phyloP scores from a whole-genome alignment of 2,888 invertebrate genomes.

The Phyllotreta cruciferae region DNA sequence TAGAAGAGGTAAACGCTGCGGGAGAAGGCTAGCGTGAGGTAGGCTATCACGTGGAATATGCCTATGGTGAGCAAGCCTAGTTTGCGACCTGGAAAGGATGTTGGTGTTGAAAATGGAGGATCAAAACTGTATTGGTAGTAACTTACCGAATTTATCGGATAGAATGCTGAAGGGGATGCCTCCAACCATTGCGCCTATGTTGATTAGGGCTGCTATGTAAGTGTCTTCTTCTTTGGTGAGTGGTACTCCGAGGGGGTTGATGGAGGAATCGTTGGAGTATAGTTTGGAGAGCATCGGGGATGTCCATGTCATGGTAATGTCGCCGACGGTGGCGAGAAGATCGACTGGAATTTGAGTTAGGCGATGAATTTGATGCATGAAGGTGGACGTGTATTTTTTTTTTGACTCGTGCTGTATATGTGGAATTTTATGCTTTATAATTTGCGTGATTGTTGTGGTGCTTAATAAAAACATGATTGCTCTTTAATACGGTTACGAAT shows the following conservation, averaged over 20 bases:
- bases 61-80: conserved; percentile 67
- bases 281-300: conserved; percentile 47
- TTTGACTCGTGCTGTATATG: too few relatives aligned
- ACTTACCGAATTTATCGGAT: conserved; percentile 68
- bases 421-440: too few relatives aligned
- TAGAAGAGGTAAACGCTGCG: conserved; percentile 48
- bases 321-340: conserved; percentile 46
- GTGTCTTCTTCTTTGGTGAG: conserved; percentile 57
- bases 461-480: too few relatives aligned
- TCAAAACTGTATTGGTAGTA: too few relatives aligned
- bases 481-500: too few relatives aligned
- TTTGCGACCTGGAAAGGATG: conserved; percentile 70
- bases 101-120: conserved; percentile 54
- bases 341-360: conserved; percentile 40
- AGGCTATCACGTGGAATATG: conserved; percentile 45
- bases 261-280: conserved; percentile 40
- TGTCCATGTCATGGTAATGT: conserved; percentile 46
- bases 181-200: conserved; percentile 64
- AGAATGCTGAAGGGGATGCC: conserved; percentile 72
- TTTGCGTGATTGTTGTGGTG: too few relatives aligned
- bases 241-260: conserved; percentile 52
- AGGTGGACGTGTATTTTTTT: too few relatives aligned
- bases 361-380: too few relatives aligned
- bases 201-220: conserved; percentile 62
- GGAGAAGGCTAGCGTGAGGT: conserved; percentile 42